Percentiles rank a stretch among this genome's conserved stretches.
Conservation (phyloP, 2,797 vertebrate genomes). For the Chloroceryle amazona region DNA sequence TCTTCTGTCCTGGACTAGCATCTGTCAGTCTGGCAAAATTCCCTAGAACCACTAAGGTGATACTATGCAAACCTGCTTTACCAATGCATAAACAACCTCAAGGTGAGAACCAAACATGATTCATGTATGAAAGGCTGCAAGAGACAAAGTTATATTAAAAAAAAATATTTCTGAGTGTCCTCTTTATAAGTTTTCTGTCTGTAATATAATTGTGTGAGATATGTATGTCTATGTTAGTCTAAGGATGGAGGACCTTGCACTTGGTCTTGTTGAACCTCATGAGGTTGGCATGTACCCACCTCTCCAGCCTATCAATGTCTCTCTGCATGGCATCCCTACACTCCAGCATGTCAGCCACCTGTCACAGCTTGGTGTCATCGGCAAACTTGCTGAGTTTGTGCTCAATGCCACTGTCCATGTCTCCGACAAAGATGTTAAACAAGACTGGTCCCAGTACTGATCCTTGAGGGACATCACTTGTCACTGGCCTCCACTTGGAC, state of each 20-base stretch:
- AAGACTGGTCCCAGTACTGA: no score
- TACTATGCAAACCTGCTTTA: neutral
- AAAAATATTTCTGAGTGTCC: neutral
- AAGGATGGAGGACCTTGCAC: neutral
- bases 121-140: neutral
- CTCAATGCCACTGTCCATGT: no score
- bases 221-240: neutral
- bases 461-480: no score
- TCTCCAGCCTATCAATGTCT: no score
- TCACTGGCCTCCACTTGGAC: no score
- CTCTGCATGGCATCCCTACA: no score
- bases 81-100: neutral
- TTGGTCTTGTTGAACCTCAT: no score
- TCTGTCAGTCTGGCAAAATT: neutral
- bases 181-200: neutral
- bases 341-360: no score
- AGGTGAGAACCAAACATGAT: neutral
- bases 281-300: no score
- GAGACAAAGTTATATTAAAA: neutral
- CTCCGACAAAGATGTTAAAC: no score
- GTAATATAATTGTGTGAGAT: neutral
- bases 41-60: neutral
- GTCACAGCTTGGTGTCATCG: no score
- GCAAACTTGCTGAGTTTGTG: no score
- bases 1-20: neutral